phyloP scores from a whole-genome alignment of 2,888 invertebrate species.

The Fragum fragum region DNA sequence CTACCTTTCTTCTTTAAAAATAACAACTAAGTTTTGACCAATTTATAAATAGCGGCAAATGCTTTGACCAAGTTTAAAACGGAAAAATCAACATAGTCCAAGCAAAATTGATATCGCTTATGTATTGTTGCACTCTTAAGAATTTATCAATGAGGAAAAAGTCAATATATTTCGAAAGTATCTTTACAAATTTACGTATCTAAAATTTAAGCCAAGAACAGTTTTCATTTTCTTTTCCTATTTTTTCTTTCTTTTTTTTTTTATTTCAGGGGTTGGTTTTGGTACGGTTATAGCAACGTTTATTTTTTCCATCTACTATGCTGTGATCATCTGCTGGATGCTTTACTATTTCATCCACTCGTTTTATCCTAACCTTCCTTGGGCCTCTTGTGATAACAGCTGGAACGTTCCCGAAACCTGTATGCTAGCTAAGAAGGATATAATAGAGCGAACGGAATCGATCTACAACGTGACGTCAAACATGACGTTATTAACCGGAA shows the following conservation, averaged over 20 bases:
- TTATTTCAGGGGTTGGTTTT: constrained; percentile 55
- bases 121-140: too few species aligned
- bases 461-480: constrained; percentile 34
- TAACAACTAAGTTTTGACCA: too few species aligned
- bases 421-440: background rate
- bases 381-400: constrained; percentile 60
- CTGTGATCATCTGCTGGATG: constrained; percentile 87
- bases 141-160: too few species aligned
- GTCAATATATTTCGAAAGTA: too few species aligned
- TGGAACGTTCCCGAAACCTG: constrained; percentile 60
- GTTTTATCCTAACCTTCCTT: constrained; percentile 73
- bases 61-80: too few species aligned
- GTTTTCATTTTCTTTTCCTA: too few species aligned
- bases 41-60: too few species aligned
- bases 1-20: too few species aligned
- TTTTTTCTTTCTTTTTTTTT: background rate
- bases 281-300: constrained; percentile 54
- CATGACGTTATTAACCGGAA: constrained; percentile 26
- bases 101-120: too few species aligned
- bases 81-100: too few species aligned
- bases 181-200: too few species aligned
- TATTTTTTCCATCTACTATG: constrained; percentile 87
- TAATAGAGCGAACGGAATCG: constrained; percentile 13
- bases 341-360: constrained; percentile 84
- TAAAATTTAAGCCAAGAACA: too few species aligned